A percentile compares a stretch with the other conserved stretches of the same genome.
These are phyloP conservation scores for Corvus hawaiiensis DNA, from an alignment of 2,113 vertebrate species.

Conservation along the genomic window DNA sequence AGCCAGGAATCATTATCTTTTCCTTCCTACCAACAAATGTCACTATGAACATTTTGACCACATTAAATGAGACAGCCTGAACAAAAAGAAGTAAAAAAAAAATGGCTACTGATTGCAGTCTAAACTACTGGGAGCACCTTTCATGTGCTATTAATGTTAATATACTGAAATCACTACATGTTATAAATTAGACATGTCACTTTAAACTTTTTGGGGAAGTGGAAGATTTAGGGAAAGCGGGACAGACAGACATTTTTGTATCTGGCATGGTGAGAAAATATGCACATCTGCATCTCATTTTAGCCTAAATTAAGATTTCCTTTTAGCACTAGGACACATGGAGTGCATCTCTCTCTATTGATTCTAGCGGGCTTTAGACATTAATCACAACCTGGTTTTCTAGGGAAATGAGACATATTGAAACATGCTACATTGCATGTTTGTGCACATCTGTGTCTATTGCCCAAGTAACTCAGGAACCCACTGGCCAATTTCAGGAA, in stretches of 20 bases:
- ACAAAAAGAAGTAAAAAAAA: neutral
- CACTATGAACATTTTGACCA: constrained; percentile 1
- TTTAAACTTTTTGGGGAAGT: constrained; percentile 62
- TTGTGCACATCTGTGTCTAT: neutral
- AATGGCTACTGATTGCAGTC: neutral
- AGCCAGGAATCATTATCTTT: neutral
- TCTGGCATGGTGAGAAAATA: neutral
- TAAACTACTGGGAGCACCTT: constrained; percentile 39
- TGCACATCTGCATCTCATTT: neutral
- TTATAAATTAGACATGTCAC: constrained; percentile 53
- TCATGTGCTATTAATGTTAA: constrained; percentile 52
- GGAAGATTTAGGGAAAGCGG: neutral
- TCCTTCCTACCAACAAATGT: neutral
- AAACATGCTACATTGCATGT: neutral
- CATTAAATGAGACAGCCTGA: constrained; percentile 8
- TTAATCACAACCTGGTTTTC: neutral
- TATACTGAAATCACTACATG: constrained; percentile 25
- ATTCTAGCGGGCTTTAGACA: neutral
- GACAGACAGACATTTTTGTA: neutral
- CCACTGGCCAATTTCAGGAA: neutral
- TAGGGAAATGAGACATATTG: neutral
- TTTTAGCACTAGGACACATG: neutral
- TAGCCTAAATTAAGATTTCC: neutral
- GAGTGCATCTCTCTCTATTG: neutral
- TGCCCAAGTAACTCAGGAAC: neutral